Conservation (phyloP, 2,888 invertebrate genomes). For the Bellardia bayeri region DNA sequence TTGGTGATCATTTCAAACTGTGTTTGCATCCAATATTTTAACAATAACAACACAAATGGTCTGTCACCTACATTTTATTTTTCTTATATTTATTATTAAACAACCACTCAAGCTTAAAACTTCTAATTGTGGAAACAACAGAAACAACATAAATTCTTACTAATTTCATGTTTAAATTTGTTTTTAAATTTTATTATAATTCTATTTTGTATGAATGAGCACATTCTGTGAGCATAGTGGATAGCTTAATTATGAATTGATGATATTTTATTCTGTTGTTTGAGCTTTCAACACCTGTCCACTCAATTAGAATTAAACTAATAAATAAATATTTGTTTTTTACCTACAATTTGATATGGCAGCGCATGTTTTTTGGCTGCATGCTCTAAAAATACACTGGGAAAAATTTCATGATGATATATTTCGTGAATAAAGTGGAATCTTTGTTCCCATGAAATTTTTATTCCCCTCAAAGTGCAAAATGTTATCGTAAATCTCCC, state of each 20-base stretch:
- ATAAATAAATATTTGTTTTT: conserved; percentile 62
- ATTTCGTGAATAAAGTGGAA: no score
- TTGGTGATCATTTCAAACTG: conserved; percentile 36
- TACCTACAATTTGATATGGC: conserved; percentile 47
- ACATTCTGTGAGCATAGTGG: neutral
- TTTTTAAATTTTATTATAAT: conserved; percentile 10
- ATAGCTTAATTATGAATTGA: conserved; percentile 61
- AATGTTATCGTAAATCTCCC: no score
- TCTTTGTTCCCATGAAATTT: no score
- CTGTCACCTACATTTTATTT: conserved; percentile 29
- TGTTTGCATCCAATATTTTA: conserved; percentile 25
- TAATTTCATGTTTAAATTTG: conserved; percentile 37
- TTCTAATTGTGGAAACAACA: conserved; percentile 43
- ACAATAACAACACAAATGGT: conserved; percentile 6
- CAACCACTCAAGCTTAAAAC: conserved; percentile 8
- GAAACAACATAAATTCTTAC: conserved; percentile 32
- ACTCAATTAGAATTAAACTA: conserved; percentile 39
- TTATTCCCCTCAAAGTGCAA: no score
- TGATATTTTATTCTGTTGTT: conserved; percentile 39
- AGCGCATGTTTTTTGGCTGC: neutral
- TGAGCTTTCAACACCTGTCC: conserved; percentile 71
- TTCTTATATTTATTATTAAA: neutral
- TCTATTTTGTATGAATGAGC: conserved; percentile 3
- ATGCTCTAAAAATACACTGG: conserved; percentile 32
- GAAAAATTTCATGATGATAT: neutral